Percentiles rank a stretch among this genome's conserved stretches.
phyloP scores from a whole-genome alignment of 2,888 invertebrate species.

The Subacronicta megacephala region DNA sequence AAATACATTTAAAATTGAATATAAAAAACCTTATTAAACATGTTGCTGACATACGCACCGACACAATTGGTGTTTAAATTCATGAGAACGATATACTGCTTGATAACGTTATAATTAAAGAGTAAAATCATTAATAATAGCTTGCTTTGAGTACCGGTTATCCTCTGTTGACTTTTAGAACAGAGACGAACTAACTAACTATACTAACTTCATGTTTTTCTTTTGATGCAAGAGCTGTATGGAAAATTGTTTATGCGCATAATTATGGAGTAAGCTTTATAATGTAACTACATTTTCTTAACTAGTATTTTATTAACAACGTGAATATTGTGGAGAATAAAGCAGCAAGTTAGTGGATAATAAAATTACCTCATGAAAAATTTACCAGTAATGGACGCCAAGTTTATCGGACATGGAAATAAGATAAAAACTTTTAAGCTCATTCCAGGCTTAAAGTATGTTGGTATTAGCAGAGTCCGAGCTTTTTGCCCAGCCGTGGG shows the following conservation, averaged over 20 bases:
- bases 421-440: too few species aligned
- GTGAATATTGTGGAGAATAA: too few species aligned
- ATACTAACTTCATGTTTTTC: constrained; percentile 33
- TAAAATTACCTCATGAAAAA: too few species aligned
- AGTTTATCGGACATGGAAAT: too few species aligned
- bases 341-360: too few species aligned
- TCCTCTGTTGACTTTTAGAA: constrained; percentile 15
- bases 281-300: neutral
- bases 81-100: constrained; percentile 26
- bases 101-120: constrained; percentile 30
- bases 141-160: constrained; percentile 16
- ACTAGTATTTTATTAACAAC: neutral
- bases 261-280: neutral
- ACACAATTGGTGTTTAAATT: constrained; percentile 31
- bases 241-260: constrained; percentile 5
- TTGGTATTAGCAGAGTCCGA: too few species aligned
- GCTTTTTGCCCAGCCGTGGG: too few species aligned
- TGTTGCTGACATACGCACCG: constrained; percentile 14
- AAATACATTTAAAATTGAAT: too few species aligned
- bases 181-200: constrained; percentile 14
- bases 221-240: constrained; percentile 12
- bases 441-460: too few species aligned
- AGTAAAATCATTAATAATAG: constrained; percentile 37
- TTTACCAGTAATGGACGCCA: too few species aligned
- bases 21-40: too few species aligned